phyloP scores from a whole-genome alignment of 2,797 vertebrate genomes.

The Enteromius mattozi region DNA sequence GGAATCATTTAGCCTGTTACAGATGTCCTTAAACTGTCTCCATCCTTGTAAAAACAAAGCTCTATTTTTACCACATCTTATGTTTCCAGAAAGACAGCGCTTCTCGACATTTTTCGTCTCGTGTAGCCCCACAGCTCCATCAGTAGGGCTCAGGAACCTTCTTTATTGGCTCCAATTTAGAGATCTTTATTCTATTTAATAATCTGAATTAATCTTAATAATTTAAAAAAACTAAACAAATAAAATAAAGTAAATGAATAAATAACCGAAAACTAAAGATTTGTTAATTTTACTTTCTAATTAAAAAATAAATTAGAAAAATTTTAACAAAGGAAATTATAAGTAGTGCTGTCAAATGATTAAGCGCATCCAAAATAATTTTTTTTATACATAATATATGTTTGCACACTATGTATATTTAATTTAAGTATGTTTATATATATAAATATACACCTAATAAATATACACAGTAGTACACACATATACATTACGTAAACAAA shows the following conservation, averaged over 20 bases:
- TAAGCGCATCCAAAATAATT: too few species aligned
- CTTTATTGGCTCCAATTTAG: neutral
- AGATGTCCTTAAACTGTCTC: slow-evolving; percentile 48
- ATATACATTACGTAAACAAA: too few species aligned
- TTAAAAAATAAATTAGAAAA: too few species aligned
- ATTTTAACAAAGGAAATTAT: neutral
- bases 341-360: too few species aligned
- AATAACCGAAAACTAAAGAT: neutral
- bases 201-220: neutral
- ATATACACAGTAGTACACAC: too few species aligned
- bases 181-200: neutral
- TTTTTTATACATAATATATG: too few species aligned
- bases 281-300: neutral
- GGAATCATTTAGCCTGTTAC: slow-evolving; percentile 42
- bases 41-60: slow-evolving; percentile 39
- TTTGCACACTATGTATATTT: too few species aligned
- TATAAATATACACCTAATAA: too few species aligned
- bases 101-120: neutral
- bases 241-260: fast-evolving
- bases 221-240: too few species aligned
- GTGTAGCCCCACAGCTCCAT: neutral
- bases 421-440: too few species aligned
- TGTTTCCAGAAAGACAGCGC: neutral
- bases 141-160: neutral
- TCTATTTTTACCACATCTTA: slow-evolving; percentile 35